Base-by-base conservation (phyloP, 2,797 vertebrate species). In the Macropodus opercularis region DNA sequence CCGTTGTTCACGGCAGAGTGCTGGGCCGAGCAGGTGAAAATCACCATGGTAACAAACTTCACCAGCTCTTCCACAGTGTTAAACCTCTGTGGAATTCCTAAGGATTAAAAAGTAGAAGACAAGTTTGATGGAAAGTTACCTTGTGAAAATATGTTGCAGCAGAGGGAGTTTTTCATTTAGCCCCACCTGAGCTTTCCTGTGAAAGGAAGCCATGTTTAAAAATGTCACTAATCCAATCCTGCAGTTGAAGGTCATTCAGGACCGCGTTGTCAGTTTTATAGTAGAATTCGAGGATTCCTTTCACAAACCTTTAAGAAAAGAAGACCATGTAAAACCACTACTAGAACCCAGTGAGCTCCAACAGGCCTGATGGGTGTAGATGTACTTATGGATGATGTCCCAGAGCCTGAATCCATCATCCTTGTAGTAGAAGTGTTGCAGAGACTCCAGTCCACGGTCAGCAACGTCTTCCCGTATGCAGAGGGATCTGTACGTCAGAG, bases 351-450 rank as follows among this genome's bases (percentile, higher is more conserved):
- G n/a, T n/a, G n/a, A n/a, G n/a, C n/a, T n/a, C n/a, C n/a, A n/a
- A n/a, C n/a, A n/a, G n/a, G n/a, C n/a, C n/a, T n/a, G n/a, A n/a
- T n/a, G n/a, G n/a, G n/a, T n/a, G n/a, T n/a, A n/a, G 3, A 69
- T n/a, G n/a, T n/a, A 94, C 94, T 84, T 91, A 63, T 89, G 49
- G 54, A 94, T 90, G 6, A 91, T 87, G 0, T 75, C 62, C 93
- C 94, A 95, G 32, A 94, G 81, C 0, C 47, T 79, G 65, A 94
- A 65, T 29, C 90, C 91, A 31, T 95, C 93, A 0, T 95, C 92
- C 0, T 91, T 92, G 74, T 94, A 95, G 71, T 90, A 88, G 79
- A 85, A 94, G 63, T 90, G 85, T 0, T 92, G 93, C 23, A 95
- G 15, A 2, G 52, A 40, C 53, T 91, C 73, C 7, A 89, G 4